These are phyloP conservation scores for Dioctria rufipes DNA, from an alignment of 2,888 invertebrate species.

Conservation along the genomic window DNA sequence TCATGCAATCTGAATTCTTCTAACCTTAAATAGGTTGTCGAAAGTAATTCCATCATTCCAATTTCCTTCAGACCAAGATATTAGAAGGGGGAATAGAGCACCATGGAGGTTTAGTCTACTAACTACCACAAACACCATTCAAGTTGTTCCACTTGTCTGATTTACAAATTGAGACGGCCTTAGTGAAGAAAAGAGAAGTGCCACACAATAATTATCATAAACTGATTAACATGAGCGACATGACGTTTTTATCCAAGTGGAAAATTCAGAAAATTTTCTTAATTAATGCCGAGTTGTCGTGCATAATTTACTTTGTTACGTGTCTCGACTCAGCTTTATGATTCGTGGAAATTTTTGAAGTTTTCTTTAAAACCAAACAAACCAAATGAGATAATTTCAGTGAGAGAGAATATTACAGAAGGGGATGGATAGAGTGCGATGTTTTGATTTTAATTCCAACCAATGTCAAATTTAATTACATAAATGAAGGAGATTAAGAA, in stretches of 20 bases:
- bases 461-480: too few relatives aligned
- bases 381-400: too few relatives aligned
- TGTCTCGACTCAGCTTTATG: conserved; percentile 21
- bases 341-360: background rate
- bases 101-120: background rate
- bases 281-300: conserved; percentile 53
- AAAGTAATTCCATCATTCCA: too few relatives aligned
- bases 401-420: too few relatives aligned
- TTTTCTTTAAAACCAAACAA: background rate
- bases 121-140: conserved; percentile 18
- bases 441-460: too few relatives aligned
- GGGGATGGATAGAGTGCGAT: too few relatives aligned
- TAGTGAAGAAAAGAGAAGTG: background rate
- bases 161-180: background rate
- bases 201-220: conserved; percentile 57
- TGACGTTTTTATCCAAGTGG: conserved; percentile 57
- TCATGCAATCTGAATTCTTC: too few relatives aligned
- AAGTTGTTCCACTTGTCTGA: conserved; percentile 44
- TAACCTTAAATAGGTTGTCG: too few relatives aligned
- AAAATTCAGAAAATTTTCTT: conserved; percentile 57
- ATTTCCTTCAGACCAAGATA: background rate
- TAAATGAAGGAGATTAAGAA: too few relatives aligned
- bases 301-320: conserved; percentile 43
- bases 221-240: conserved; percentile 58
- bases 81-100: background rate